Evolutionary conservation across 2,888 invertebrate species (phyloP).

Genomic region (Nymphalis urticae): DNA sequence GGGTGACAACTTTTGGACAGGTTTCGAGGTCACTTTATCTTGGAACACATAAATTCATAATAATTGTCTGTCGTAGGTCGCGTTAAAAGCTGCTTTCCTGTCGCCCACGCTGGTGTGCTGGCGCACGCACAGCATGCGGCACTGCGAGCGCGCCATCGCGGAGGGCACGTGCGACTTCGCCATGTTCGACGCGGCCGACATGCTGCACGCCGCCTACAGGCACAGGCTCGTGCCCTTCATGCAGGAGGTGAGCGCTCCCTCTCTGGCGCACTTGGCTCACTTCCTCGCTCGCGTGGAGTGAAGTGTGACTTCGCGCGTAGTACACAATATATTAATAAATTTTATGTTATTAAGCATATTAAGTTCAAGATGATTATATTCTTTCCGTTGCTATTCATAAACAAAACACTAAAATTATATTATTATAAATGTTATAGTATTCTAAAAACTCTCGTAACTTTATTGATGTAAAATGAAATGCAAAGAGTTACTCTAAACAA

Average conservation of each 20-base stretch:
- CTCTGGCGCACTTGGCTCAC: neutral
- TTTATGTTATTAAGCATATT: no score
- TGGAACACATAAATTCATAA: no score
- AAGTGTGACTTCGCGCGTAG: neutral
- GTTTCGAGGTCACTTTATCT: no score
- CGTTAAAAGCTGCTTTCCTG: conserved; percentile 91
- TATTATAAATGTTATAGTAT: no score
- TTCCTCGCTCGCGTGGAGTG: neutral
- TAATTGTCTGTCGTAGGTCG: conserved; percentile 80
- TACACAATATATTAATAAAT: no score
- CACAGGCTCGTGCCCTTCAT: conserved; percentile 74
- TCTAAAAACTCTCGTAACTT: neutral
- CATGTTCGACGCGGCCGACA: conserved; percentile 96
- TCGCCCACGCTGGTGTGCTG: conserved; percentile 91
- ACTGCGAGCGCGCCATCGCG: conserved; percentile 88
- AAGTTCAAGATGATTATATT: no score
- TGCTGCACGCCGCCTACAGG: conserved; percentile 79
- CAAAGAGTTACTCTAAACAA: neutral
- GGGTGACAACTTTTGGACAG: no score
- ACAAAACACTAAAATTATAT: no score
- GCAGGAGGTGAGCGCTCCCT: conserved; percentile 46
- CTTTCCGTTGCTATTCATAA: no score
- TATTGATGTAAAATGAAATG: neutral
- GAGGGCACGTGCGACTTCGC: conserved; percentile 90
- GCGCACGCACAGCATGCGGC: conserved; percentile 91